These are phyloP conservation scores for Eulithis prunata DNA, from an alignment of 2,888 invertebrate genomes.

Conservation along the genomic window DNA sequence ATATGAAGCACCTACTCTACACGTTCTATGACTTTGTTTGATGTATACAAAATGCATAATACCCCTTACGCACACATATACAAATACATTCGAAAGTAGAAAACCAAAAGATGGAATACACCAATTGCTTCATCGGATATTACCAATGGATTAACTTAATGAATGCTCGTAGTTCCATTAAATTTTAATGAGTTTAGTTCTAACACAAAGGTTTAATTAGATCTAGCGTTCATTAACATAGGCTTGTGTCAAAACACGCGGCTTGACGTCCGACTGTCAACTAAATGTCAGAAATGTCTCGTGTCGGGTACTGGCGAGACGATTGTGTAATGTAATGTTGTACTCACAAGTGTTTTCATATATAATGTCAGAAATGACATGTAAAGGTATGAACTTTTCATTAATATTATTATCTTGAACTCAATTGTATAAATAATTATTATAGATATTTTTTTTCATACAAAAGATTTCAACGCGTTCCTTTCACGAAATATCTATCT, in stretches of 20 bases:
- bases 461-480: slow-evolving; percentile 23
- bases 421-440: too few species aligned
- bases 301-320: slow-evolving; percentile 43
- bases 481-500: neutral
- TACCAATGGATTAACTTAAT: slow-evolving; percentile 42
- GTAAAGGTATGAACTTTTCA: too few species aligned
- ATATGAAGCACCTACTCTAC: too few species aligned
- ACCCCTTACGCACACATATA: neutral
- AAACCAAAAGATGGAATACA: neutral
- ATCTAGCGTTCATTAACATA: slow-evolving; percentile 68
- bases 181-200: slow-evolving; percentile 66
- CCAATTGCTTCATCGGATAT: slow-evolving; percentile 22
- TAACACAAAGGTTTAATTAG: slow-evolving; percentile 75
- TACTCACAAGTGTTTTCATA: slow-evolving; percentile 35
- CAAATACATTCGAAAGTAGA: neutral
- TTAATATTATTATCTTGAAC: too few species aligned
- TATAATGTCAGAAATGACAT: neutral
- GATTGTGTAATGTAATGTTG: slow-evolving; percentile 57
- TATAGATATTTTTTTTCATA: too few species aligned
- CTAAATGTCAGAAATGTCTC: slow-evolving; percentile 71
- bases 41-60: too few species aligned
- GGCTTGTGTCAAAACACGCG: slow-evolving; percentile 73
- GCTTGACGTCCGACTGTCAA: slow-evolving; percentile 65
- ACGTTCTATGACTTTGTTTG: too few species aligned
- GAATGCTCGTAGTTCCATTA: slow-evolving; percentile 53